Percentiles rank a stretch among this genome's conserved stretches.
phyloP scores from a whole-genome alignment of 2,113 vertebrate genomes.

The Progne subis region DNA sequence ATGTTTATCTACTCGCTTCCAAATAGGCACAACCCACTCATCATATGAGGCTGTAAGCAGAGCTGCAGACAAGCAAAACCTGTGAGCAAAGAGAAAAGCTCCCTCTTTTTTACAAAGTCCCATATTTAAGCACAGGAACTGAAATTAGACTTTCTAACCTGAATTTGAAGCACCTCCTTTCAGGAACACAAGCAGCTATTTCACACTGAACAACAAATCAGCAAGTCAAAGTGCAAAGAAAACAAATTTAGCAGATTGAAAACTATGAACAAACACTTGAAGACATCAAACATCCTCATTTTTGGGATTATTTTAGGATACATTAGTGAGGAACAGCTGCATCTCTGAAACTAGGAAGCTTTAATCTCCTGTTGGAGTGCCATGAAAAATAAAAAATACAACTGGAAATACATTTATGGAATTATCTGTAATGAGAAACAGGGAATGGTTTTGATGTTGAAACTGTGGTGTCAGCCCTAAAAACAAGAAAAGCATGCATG shows the following conservation, averaged over 20 bases:
- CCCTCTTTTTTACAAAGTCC: not conserved
- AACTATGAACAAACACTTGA: not conserved
- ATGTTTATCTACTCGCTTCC: fast-evolving
- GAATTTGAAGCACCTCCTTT: not conserved
- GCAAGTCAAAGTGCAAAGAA: not conserved
- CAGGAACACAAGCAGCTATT: not conserved
- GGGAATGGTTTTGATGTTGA: not conserved
- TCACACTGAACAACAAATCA: not conserved
- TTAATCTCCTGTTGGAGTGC: not conserved
- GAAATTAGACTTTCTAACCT: not conserved
- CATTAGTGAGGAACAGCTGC: not conserved
- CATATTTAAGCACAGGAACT: not conserved
- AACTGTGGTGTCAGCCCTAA: not conserved
- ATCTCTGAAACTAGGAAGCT: not conserved
- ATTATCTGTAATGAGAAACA: not conserved
- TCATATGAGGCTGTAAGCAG: not conserved
- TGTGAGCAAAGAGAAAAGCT: not conserved
- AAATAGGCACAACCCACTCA: not conserved
- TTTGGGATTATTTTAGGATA: not conserved
- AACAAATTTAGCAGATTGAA: not conserved
- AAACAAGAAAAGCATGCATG: not conserved
- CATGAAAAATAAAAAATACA: not conserved
- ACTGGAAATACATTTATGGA: not conserved
- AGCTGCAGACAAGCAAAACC: not conserved
- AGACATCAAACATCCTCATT: not conserved